Conservation (phyloP, 2,113 vertebrate genomes). For the Platysternon megacephalum region DNA sequence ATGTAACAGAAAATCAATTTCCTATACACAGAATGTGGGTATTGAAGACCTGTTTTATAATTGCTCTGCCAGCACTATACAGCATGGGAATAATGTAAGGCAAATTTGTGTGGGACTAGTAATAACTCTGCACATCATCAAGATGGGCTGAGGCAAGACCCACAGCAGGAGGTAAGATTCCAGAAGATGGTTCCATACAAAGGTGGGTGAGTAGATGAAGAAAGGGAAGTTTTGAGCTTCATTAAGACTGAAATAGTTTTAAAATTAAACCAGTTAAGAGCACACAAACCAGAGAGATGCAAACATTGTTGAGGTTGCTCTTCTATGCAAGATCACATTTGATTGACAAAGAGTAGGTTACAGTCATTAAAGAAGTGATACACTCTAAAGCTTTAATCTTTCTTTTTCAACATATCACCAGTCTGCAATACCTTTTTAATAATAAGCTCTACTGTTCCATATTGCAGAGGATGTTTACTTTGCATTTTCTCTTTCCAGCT, state of each 20-base stretch:
- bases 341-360: neutral
- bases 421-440: constrained; percentile 41
- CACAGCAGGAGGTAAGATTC: neutral
- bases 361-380: neutral
- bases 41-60: neutral
- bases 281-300: neutral
- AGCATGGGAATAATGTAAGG: neutral
- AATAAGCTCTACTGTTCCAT: constrained; percentile 14
- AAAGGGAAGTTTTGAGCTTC: constrained; percentile 10
- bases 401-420: neutral
- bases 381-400: neutral
- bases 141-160: neutral
- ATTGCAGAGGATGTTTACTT: neutral
- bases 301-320: neutral
- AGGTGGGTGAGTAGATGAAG: neutral
- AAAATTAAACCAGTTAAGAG: constrained; percentile 29
- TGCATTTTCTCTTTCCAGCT: constrained; percentile 24
- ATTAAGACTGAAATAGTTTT: constrained; percentile 3
- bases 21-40: neutral
- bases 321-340: neutral
- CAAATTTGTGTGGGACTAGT: neutral
- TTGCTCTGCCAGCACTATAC: neutral
- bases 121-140: neutral
- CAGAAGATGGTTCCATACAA: neutral
- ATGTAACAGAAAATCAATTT: neutral